A percentile compares a stretch with the other conserved stretches of the same genome.
Conservation (phyloP, 1,140 invertebrate genomes). For the Drosophila gunungcola region DNA sequence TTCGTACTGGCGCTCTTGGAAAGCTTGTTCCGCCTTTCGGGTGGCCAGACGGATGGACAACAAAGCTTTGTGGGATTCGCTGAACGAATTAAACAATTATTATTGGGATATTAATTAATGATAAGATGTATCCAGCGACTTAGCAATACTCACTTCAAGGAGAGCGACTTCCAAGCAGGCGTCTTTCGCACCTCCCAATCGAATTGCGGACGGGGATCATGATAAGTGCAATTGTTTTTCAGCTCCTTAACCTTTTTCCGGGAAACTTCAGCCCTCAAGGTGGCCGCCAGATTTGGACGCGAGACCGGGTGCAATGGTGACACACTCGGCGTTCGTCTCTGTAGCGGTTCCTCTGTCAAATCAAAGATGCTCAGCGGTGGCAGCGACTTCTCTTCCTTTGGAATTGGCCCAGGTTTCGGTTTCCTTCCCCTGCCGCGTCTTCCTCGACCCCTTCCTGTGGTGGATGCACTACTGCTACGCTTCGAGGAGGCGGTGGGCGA, state of each 20-base stretch:
- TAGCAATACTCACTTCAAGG: conserved; percentile 65
- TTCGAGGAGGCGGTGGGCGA: conserved; percentile 61
- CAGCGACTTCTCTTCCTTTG: conserved; percentile 14
- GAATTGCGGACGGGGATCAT: conserved; percentile 62
- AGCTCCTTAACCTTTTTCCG: conserved; percentile 77
- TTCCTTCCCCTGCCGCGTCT: conserved; percentile 27
- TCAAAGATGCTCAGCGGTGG: conserved; percentile 43
- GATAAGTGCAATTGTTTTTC: conserved; percentile 75
- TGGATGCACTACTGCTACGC: conserved; percentile 56
- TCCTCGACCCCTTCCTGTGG: conserved; percentile 21
- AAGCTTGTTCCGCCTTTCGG: conserved; percentile 78
- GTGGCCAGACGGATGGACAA: conserved; percentile 78
- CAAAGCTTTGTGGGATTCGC: conserved; percentile 78
- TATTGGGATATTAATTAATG: not conserved
- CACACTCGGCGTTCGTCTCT: conserved; percentile 40
- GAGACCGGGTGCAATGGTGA: conserved; percentile 79
- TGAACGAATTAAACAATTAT: conserved; percentile 15
- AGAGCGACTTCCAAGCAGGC: conserved; percentile 81
- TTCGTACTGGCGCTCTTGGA: conserved; percentile 79
- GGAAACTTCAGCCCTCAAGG: conserved; percentile 72
- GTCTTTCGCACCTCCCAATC: conserved; percentile 84
- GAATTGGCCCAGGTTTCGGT: conserved; percentile 12
- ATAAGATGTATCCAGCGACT: not conserved
- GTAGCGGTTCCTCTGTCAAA: conserved; percentile 23
- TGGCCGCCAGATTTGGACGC: conserved; percentile 81